A percentile compares a stretch with the other conserved stretches of the same genome.
Evolutionary conservation across 2,113 vertebrate species (phyloP).

Genomic region (Numida meleagris): DNA sequence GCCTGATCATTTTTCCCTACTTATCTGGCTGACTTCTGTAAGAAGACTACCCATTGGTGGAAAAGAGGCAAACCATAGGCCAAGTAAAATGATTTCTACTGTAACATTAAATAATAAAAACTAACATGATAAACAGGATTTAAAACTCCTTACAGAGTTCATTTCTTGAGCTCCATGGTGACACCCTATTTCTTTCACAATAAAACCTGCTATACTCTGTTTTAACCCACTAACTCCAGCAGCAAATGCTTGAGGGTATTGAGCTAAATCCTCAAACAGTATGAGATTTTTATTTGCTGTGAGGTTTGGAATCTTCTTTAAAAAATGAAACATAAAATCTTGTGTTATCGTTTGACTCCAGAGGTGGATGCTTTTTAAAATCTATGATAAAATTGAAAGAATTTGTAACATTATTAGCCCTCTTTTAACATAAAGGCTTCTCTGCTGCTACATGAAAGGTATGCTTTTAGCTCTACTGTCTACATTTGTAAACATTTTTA

Average conservation of each 20-base stretch:
- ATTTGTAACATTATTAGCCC: neutral
- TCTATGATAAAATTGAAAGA: neutral
- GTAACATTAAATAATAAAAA: neutral
- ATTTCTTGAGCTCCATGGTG: neutral
- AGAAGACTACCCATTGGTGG: neutral
- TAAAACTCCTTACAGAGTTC: neutral
- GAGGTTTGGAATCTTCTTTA: neutral
- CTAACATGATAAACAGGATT: neutral
- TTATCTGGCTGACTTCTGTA: neutral
- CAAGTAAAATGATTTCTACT: neutral
- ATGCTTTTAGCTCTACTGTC: neutral
- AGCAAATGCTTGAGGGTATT: neutral
- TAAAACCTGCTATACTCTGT: neutral
- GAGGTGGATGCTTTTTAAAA: neutral
- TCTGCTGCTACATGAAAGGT: neutral
- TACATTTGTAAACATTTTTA: neutral
- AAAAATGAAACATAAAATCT: neutral
- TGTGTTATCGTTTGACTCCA: neutral
- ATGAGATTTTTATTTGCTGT: neutral
- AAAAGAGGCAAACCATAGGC: neutral
- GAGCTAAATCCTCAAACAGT: neutral
- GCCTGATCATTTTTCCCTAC: neutral
- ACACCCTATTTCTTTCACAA: neutral
- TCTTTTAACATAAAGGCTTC: neutral
- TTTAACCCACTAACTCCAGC: neutral